Base-by-base conservation (phyloP, 2,113 vertebrate species). In the Triplophysa rosa region DNA sequence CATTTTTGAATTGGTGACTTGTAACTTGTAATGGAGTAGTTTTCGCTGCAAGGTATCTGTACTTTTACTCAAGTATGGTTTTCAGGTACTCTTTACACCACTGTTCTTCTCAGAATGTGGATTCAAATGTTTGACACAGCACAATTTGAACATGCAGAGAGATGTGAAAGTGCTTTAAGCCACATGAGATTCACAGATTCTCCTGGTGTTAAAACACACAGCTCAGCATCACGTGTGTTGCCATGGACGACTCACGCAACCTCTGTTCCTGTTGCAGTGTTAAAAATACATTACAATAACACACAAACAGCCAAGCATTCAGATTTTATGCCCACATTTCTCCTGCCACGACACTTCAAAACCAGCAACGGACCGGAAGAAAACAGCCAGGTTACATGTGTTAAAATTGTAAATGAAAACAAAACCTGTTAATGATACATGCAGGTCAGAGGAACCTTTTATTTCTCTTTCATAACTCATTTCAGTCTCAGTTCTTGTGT, bases 181-280 rank as follows among this genome's bases (percentile, higher is more conserved):
- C 56, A 8, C 69, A 17, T 75, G 56, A 54, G 37, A 24, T 33
- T 77, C 40, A 9, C 59, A 21, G 65, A 58, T 33, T 56, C 4
- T n/a, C 21, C 21, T 52, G 45, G 42, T 67, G 74, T 29, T 70
- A 64, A 58, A 78, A 58, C 62, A 40, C 11, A 67, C 10, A 23
- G 40, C 54, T 24, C 45, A 65, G 63, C 45, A 72, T 23, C 37
- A 75, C 21, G 42, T 37, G 72, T 80, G 82, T 83, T 83, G 82
- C 82, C 67, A 80, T 83, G 82, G 82, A 76, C 49, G 78, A 73
- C 82, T 76, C 42, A 29, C 77, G 58, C 49, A 59, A 71, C 23
- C 54, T 70, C 67, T 59, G 42, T 73, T 37, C 26, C 26, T 1
- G 1, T 26, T 26, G 0, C 33, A 7, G 68, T 83, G 42, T 21